Evolutionary conservation across 1,140 invertebrate genomes (phyloP).

Genomic region (Charaxes varanes): DNA sequence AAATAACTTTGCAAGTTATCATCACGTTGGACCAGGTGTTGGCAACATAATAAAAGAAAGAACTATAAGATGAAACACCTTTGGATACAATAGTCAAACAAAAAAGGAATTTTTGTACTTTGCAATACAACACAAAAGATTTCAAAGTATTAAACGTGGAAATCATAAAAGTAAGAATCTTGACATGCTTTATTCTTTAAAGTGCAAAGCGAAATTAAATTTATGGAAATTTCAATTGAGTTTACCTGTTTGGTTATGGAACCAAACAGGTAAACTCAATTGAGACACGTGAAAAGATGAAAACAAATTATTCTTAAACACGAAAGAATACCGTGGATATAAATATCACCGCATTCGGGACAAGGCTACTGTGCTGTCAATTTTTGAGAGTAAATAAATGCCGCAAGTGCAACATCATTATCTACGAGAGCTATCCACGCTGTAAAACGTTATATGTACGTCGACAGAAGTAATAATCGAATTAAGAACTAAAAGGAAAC

Average conservation of each 20-base stretch:
- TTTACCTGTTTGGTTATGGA: too few relatives aligned
- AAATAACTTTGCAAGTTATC: slow-evolving; percentile 4
- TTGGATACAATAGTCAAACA: background rate
- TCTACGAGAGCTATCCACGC: slow-evolving; percentile 1
- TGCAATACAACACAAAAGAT: too few relatives aligned
- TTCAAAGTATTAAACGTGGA: too few relatives aligned
- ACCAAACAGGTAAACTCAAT: background rate
- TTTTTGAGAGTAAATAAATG: background rate
- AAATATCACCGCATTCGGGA: background rate
- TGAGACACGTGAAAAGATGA: background rate
- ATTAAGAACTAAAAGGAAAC: slow-evolving; percentile 15
- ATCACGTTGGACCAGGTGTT: background rate
- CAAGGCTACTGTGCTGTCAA: slow-evolving; percentile 1
- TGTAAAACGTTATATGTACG: slow-evolving; percentile 5
- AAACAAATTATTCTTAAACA: background rate
- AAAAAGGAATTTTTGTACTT: too few relatives aligned
- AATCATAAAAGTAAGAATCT: too few relatives aligned
- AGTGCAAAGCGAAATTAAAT: too few relatives aligned
- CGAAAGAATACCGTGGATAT: background rate
- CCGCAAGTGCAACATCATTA: background rate
- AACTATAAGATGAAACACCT: slow-evolving; percentile 20
- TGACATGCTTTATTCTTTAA: too few relatives aligned
- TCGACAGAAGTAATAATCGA: slow-evolving; percentile 11
- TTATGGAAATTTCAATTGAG: too few relatives aligned
- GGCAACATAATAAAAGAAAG: slow-evolving; percentile 22